phyloP scores from a whole-genome alignment of 2,797 vertebrate genomes.

The Malurus splendens region DNA sequence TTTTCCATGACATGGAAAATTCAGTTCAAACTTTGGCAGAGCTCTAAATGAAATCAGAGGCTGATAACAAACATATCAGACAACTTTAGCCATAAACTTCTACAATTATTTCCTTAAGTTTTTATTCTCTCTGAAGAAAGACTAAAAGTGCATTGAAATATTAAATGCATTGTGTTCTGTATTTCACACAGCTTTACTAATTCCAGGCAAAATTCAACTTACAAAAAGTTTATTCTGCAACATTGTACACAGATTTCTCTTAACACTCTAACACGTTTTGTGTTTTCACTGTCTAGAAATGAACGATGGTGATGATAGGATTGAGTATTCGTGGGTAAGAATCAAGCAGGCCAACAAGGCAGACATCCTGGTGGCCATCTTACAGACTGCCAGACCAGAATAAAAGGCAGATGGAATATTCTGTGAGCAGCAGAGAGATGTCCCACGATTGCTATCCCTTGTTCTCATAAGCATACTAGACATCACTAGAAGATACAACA shows the following conservation, averaged over 20 bases:
- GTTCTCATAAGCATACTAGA: background rate
- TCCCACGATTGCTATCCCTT: background rate
- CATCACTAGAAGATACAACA: background rate
- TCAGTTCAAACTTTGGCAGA: background rate
- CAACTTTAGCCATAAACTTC: background rate
- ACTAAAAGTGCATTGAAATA: background rate
- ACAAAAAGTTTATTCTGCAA: background rate
- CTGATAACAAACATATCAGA: background rate
- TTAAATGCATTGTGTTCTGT: background rate
- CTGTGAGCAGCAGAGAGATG: background rate
- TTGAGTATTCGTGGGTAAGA: background rate
- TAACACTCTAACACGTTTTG: background rate
- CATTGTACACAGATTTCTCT: background rate
- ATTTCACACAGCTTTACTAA: background rate
- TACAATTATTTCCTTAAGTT: background rate
- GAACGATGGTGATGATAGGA: background rate
- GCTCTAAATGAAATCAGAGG: background rate
- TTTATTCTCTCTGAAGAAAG: background rate
- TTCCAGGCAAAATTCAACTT: background rate
- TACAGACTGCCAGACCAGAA: accelerated
- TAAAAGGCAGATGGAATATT: background rate
- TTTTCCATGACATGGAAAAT: background rate
- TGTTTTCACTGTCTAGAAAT: background rate
- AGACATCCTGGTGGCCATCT: background rate
- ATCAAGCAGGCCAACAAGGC: background rate